These are phyloP conservation scores for Scolopax rusticola DNA, from an alignment of 2,797 vertebrate genomes.

Conservation along the genomic window DNA sequence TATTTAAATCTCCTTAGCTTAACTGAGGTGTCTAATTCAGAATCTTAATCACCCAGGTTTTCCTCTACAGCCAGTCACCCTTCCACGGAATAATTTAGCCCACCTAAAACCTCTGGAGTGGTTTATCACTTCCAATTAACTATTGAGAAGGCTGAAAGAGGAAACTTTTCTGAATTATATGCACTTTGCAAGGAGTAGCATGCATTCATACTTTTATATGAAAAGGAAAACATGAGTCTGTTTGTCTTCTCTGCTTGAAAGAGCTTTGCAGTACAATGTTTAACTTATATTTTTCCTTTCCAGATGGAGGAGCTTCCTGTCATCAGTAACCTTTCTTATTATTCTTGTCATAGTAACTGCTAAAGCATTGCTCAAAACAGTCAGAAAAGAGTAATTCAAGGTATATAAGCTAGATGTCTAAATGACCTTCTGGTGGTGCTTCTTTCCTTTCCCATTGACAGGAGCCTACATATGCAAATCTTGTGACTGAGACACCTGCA, in stretches of 20 bases:
- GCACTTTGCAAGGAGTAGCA: background rate
- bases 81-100: background rate
- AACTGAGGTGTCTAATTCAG: background rate
- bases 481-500: background rate
- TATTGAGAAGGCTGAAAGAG: background rate
- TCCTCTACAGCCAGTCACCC: background rate
- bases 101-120: background rate
- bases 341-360: background rate
- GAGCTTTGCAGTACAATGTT: background rate
- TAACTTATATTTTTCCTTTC: background rate
- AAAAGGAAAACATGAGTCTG: background rate
- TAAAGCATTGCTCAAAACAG: background rate
- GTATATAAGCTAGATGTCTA: background rate
- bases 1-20: background rate
- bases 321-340: background rate
- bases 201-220: background rate
- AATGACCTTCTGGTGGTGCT: background rate
- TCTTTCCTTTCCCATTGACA: background rate
- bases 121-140: slow-evolving; percentile 30
- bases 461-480: background rate
- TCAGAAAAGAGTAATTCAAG: background rate
- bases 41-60: slow-evolving; percentile 8
- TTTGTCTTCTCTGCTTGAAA: background rate
- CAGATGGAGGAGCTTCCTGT: background rate
- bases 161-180: background rate